Conservation (phyloP, 2,888 invertebrate species). For the Drosophila algonquin region DNA sequence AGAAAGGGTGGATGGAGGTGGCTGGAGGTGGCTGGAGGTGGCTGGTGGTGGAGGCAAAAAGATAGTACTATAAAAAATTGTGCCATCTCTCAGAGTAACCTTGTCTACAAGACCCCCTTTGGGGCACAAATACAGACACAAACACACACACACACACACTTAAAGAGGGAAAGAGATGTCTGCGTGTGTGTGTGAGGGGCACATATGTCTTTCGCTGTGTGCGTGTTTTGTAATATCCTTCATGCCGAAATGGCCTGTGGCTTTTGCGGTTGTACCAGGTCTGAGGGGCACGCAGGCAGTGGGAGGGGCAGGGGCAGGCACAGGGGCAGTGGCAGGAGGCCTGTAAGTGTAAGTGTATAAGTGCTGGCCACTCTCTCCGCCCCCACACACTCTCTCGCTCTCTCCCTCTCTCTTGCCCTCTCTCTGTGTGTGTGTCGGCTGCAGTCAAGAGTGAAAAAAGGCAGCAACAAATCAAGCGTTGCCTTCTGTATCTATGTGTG, state of each 20-base stretch:
- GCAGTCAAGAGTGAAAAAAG: conserved; percentile 77
- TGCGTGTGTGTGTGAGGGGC: background rate
- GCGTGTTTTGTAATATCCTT: conserved; percentile 64
- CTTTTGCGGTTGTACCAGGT: conserved; percentile 67
- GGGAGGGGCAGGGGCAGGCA: background rate
- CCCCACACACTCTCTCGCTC: background rate
- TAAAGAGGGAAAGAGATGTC: background rate
- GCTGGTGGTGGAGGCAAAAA: conserved; percentile 17
- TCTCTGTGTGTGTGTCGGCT: conserved; percentile 34
- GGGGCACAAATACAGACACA: background rate
- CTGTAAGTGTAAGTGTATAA: conserved; percentile 47
- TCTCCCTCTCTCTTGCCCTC: background rate
- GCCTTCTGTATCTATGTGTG: conserved; percentile 37
- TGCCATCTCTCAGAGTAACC: conserved; percentile 67
- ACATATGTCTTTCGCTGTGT: conserved; percentile 27
- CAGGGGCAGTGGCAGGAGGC: conserved; percentile 18
- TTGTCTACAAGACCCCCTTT: conserved; percentile 61
- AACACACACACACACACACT: background rate
- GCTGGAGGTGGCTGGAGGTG: background rate
- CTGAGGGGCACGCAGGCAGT: conserved; percentile 11
- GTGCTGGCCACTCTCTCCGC: conserved; percentile 10
- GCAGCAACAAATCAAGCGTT: conserved; percentile 74
- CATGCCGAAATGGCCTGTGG: conserved; percentile 76
- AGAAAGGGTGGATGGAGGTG: background rate
- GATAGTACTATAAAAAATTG: conserved; percentile 45